These are phyloP conservation scores for Oxygymnocypris stewartii DNA, from an alignment of 2,113 vertebrate genomes.

Conservation along the genomic window DNA sequence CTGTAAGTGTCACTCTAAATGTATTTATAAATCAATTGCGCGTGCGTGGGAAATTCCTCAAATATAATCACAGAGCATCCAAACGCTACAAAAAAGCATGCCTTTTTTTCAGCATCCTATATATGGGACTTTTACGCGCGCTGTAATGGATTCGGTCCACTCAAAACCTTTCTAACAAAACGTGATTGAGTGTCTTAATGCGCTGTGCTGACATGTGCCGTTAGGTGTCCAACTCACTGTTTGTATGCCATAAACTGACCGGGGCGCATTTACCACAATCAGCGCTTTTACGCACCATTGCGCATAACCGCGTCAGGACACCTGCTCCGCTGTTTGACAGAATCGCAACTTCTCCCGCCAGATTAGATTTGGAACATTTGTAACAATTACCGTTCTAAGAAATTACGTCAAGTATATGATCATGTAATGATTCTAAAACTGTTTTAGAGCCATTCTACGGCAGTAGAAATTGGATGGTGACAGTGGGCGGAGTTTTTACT, in stretches of 20 bases:
- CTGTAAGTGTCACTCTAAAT: neutral
- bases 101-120: neutral
- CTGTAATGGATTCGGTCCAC: neutral
- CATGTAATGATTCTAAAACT: neutral
- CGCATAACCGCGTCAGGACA: neutral
- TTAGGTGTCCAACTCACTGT: neutral
- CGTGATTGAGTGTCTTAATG: neutral
- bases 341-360: neutral
- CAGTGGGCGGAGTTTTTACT: conserved; percentile 12
- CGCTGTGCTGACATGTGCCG: neutral
- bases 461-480: neutral
- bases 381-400: neutral
- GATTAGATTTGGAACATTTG: neutral
- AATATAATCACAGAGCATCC: conserved; percentile 1
- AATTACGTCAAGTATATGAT: neutral
- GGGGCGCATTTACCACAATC: neutral
- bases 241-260: neutral
- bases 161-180: neutral
- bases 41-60: neutral
- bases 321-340: neutral
- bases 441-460: neutral
- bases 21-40: neutral
- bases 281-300: conserved; percentile 17
- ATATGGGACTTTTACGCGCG: neutral
- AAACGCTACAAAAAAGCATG: neutral